phyloP scores from a whole-genome alignment of 2,113 vertebrate species.

The Phalacrocorax brasilianus region DNA sequence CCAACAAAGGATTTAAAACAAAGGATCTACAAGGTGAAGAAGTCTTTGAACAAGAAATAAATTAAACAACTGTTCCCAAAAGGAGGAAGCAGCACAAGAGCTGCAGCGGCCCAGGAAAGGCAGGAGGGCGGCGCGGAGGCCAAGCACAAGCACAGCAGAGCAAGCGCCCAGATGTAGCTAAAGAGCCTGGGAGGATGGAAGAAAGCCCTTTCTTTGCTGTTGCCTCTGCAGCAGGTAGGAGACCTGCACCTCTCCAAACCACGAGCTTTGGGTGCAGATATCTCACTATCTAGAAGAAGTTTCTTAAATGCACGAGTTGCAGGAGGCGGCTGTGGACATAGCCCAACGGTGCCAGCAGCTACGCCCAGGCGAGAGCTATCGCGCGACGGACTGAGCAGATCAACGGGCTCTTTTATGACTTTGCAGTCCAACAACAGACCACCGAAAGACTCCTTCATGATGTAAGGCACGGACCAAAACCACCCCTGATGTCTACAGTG shows the following conservation, averaged over 20 bases:
- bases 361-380: not conserved
- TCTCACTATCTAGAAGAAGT: not conserved
- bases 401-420: not conserved
- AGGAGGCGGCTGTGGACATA: not conserved
- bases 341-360: not conserved
- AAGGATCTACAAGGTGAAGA: not conserved
- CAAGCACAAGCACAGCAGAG: not conserved
- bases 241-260: not conserved
- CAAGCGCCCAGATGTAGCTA: accelerated
- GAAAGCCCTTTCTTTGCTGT: no score
- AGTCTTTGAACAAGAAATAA: not conserved
- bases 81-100: not conserved
- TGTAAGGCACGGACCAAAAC: not conserved
- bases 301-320: not conserved
- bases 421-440: not conserved
- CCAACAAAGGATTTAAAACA: not conserved
- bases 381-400: not conserved
- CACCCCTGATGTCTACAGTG: not conserved
- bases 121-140: not conserved
- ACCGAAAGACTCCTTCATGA: not conserved
- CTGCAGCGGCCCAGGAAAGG: not conserved
- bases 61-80: not conserved
- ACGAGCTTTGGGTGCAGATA: not conserved
- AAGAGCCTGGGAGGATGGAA: not conserved
- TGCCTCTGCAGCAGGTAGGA: not conserved